Conservation (phyloP, 2,113 vertebrate species). For the Larimichthys polyactis region DNA sequence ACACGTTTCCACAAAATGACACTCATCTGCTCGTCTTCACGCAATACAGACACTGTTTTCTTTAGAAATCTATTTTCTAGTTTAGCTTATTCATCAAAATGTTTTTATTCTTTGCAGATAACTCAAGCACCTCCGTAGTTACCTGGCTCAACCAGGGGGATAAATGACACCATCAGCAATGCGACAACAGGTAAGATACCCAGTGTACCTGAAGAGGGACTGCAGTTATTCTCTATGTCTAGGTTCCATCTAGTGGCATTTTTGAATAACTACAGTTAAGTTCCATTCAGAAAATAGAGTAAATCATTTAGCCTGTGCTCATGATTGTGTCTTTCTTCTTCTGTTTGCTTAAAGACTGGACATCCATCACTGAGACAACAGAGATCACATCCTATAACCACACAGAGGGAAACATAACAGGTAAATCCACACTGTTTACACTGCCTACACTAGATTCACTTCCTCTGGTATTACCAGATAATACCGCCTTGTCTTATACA, state of each 20-base stretch:
- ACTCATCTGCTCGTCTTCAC: not conserved
- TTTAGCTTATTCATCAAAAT: not conserved
- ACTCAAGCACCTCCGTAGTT: not conserved
- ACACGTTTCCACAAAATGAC: not conserved
- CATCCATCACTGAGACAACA: conserved; percentile 31
- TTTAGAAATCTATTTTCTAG: not conserved
- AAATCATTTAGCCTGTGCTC: not conserved
- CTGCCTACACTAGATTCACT: not conserved
- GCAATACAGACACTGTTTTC: not conserved
- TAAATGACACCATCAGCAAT: conserved; percentile 16
- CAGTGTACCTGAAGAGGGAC: not conserved
- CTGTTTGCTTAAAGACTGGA: conserved; percentile 36
- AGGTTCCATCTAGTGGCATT: conserved; percentile 58
- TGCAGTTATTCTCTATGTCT: not conserved
- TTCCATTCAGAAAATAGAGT: not conserved
- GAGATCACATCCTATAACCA: conserved; percentile 38
- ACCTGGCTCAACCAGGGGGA: not conserved
- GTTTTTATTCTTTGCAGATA: conserved; percentile 1
- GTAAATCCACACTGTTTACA: conserved; percentile 36
- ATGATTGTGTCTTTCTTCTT: not conserved
- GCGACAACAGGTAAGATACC: conserved; percentile 33
- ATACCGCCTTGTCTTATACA: not conserved
- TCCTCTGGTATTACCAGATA: not conserved
- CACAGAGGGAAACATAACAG: conserved; percentile 51
- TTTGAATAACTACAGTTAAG: not conserved